Conservation (phyloP, 2,888 invertebrate genomes). For the Sarcophaga carnaria region DNA sequence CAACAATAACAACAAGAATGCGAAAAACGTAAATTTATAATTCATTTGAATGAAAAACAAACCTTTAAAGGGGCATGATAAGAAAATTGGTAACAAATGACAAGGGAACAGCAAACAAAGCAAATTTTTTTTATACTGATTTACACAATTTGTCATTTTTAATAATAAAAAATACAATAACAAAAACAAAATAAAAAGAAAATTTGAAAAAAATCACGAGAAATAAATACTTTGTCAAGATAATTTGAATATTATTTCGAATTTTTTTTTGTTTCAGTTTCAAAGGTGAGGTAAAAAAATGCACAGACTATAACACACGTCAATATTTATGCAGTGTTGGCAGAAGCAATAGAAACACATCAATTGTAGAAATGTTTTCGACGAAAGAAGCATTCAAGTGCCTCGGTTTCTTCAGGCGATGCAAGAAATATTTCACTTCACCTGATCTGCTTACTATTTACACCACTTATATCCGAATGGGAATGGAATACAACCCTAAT, state of each 20-base stretch:
- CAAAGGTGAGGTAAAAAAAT: neutral
- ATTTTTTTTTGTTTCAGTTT: neutral
- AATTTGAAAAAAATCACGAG: neutral
- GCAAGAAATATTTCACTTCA: too few species aligned
- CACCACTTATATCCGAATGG: too few species aligned
- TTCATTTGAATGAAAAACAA: neutral
- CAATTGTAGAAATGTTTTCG: too few species aligned
- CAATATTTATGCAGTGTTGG: neutral
- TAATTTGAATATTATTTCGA: neutral
- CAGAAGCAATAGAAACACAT: too few species aligned
- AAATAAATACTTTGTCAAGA: neutral
- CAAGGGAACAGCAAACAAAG: neutral
- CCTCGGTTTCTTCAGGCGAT: too few species aligned
- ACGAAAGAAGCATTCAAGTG: too few species aligned
- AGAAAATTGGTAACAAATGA: neutral
- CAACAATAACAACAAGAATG: neutral
- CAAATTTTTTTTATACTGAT: conserved; percentile 24
- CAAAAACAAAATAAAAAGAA: neutral
- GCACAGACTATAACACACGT: neutral
- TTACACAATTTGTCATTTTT: conserved; percentile 52
- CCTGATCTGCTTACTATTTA: too few species aligned
- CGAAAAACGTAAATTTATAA: neutral
- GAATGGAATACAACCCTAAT: too few species aligned
- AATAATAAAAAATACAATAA: neutral
- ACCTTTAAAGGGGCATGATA: neutral